Evolutionary conservation across 2,797 vertebrate genomes (phyloP).

Genomic region (Distichodus sexfasciatus): DNA sequence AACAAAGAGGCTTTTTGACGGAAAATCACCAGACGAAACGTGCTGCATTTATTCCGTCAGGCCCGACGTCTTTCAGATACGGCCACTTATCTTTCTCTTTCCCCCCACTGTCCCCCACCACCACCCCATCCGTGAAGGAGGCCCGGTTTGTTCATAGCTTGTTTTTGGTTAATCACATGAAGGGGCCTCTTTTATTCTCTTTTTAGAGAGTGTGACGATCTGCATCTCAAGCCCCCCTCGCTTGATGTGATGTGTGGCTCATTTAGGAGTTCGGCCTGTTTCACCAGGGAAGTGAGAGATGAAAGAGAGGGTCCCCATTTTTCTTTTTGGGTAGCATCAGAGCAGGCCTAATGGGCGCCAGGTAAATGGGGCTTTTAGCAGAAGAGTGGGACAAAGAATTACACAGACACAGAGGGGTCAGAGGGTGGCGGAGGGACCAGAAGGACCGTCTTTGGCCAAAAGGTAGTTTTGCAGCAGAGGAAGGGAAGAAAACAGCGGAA

Average conservation of each 20-base stretch:
- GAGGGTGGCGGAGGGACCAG: slow-evolving; percentile 34
- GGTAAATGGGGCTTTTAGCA: slow-evolving; percentile 57
- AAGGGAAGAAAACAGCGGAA: too few relatives aligned
- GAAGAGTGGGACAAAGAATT: slow-evolving; percentile 50
- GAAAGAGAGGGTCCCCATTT: too few relatives aligned
- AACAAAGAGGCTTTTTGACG: slow-evolving; percentile 71
- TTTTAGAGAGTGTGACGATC: slow-evolving; percentile 45
- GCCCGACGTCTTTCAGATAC: slow-evolving; percentile 58
- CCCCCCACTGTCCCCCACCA: slow-evolving; percentile 35
- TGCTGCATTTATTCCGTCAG: slow-evolving; percentile 58
- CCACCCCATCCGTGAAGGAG: slow-evolving; percentile 50
- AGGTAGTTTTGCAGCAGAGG: too few relatives aligned
- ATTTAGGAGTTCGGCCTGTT: slow-evolving; percentile 63
- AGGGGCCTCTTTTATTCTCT: slow-evolving; percentile 48
- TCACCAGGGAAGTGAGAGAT: slow-evolving; percentile 69
- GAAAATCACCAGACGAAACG: slow-evolving; percentile 59
- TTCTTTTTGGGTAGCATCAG: slow-evolving; percentile 51
- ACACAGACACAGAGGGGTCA: slow-evolving; percentile 46
- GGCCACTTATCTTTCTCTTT: slow-evolving; percentile 58
- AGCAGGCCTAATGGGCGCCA: slow-evolving; percentile 63
- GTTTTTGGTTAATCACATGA: slow-evolving; percentile 67
- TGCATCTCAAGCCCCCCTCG: slow-evolving; percentile 60
- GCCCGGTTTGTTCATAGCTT: slow-evolving; percentile 60
- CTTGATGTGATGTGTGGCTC: slow-evolving; percentile 61
- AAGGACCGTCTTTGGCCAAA: too few relatives aligned